A percentile compares a stretch with the other conserved stretches of the same genome.
Conservation (phyloP, 2,888 invertebrate genomes). For the Pharmacophagus antenor region DNA sequence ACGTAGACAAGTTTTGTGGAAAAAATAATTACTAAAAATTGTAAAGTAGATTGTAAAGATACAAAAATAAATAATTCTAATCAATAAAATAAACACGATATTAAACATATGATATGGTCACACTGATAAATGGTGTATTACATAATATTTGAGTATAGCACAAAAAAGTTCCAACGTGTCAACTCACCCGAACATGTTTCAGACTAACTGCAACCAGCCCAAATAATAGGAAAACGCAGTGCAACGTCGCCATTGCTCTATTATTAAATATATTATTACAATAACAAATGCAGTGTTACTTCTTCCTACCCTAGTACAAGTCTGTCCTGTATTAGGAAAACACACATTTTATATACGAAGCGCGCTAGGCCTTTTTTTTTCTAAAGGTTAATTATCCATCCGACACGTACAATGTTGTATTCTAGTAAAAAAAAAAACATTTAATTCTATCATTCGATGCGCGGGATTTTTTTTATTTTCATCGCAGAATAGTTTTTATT, state of each 20-base stretch:
- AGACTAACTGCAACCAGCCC: conserved; percentile 36
- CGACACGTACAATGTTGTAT: conserved; percentile 30
- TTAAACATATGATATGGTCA: too few relatives aligned
- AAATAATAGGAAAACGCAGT: conserved; percentile 34
- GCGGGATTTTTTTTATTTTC: conserved; percentile 16
- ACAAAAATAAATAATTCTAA: too few relatives aligned
- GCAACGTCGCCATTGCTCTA: conserved; percentile 33
- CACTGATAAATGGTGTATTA: neutral
- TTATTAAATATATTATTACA: conserved; percentile 12
- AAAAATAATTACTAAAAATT: too few relatives aligned
- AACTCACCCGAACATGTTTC: conserved; percentile 37
- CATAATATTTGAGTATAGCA: neutral
- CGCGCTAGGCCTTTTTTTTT: conserved; percentile 35
- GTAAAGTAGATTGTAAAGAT: too few relatives aligned
- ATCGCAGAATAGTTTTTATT: conserved; percentile 18
- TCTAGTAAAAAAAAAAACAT: conserved; percentile 33
- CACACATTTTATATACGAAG: conserved; percentile 39
- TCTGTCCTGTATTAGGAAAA: conserved; percentile 34
- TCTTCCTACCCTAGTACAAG: conserved; percentile 18
- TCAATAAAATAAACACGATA: too few relatives aligned
- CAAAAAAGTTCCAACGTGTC: neutral
- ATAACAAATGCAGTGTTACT: conserved; percentile 21
- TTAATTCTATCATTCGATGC: conserved; percentile 33
- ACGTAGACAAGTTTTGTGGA: too few relatives aligned
- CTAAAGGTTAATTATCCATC: conserved; percentile 36